These are phyloP conservation scores for Holcopasites calliopsidis DNA, from an alignment of 1,140 invertebrate species.

Conservation along the genomic window DNA sequence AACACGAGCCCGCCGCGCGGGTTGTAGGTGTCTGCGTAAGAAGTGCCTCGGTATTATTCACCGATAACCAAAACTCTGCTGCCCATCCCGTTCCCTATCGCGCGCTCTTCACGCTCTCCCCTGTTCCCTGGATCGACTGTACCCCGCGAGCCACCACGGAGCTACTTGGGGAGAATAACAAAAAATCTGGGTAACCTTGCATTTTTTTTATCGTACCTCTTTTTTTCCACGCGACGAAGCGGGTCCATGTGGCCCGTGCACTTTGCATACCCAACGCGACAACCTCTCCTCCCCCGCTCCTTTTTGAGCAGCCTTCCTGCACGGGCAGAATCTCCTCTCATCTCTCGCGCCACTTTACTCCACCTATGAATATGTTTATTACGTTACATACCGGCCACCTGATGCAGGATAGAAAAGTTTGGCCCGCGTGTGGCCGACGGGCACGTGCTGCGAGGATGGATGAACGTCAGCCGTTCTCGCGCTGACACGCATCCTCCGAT, in stretches of 20 bases:
- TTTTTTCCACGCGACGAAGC: conserved; percentile 52
- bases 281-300: conserved; percentile 44
- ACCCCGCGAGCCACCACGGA: conserved; percentile 27
- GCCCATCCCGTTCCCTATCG: not conserved
- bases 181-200: conserved; percentile 72
- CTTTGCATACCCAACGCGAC: conserved; percentile 67
- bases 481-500: conserved; percentile 28
- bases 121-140: conserved; percentile 10
- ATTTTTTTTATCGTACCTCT: conserved; percentile 67
- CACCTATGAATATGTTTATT: conserved; percentile 68
- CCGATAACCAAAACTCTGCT: conserved; percentile 47
- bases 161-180: conserved; percentile 37
- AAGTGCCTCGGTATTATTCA: conserved; percentile 48
- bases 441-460: conserved; percentile 45
- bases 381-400: conserved; percentile 53
- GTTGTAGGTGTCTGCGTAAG: conserved; percentile 35
- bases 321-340: conserved; percentile 1
- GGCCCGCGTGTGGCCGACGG: conserved; percentile 52
- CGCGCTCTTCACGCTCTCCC: not conserved
- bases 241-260: conserved; percentile 54
- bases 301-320: not conserved
- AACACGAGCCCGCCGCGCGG: conserved; percentile 7
- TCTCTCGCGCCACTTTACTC: conserved; percentile 32
- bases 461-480: conserved; percentile 28
- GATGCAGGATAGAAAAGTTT: conserved; percentile 44